Conservation (phyloP, 2,113 vertebrate genomes). For the Neodontobutis hainanensis region DNA sequence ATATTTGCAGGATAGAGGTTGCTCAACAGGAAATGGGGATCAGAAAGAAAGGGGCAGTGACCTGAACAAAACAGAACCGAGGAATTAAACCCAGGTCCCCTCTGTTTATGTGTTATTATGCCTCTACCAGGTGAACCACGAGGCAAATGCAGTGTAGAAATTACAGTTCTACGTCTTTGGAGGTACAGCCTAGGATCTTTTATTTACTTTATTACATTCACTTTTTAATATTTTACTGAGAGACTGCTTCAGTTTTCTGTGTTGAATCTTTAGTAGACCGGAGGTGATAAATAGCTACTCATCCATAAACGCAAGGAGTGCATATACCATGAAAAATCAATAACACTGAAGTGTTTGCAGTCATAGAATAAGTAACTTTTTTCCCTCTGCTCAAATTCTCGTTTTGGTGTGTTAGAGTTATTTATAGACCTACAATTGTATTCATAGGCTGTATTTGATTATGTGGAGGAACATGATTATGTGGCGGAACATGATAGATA, state of each 20-base stretch:
- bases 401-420: background rate
- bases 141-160: too few species aligned
- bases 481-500: too few species aligned
- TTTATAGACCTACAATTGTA: background rate
- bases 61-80: too few species aligned
- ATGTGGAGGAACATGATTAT: too few species aligned
- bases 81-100: too few species aligned
- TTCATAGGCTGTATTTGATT: background rate
- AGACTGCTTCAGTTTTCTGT: constrained; percentile 27
- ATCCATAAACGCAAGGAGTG: constrained; percentile 26
- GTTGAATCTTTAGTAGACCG: constrained; percentile 1
- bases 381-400: background rate
- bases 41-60: background rate
- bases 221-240: constrained; percentile 22
- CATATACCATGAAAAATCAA: constrained; percentile 29
- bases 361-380: too few species aligned
- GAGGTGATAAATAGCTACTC: constrained; percentile 32
- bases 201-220: constrained; percentile 19
- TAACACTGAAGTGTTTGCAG: constrained; percentile 16
- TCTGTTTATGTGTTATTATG: too few species aligned
- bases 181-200: background rate
- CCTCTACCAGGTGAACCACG: too few species aligned
- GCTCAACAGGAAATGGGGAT: constrained; percentile 1
- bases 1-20: too few species aligned
- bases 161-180: too few species aligned